Evolutionary conservation across 2,888 invertebrate genomes (phyloP), one percentile per base, ranked within the genome.

Genomic region (Notodonta dromedarius): DNA sequence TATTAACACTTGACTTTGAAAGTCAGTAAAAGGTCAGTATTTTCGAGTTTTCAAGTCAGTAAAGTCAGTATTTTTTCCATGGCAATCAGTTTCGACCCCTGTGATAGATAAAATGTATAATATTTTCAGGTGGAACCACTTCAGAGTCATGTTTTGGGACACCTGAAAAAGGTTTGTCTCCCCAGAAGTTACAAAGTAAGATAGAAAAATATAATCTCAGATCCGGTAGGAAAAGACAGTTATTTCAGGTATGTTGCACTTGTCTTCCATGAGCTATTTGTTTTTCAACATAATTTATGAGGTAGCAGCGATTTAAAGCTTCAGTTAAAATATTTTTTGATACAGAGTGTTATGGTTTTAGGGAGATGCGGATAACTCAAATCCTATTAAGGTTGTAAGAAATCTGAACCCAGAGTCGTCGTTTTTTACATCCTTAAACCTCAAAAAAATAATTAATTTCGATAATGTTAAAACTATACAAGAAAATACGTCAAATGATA

Each of bases 401-500:
- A 70, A 62, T 12, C 16, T 67, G 12, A 51, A 69, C 52, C 39
- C 57, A 24, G 40, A 64, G 44, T 48, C 54, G 5, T 40, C 65
- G 3, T 62, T 63, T 9, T 57, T 66, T 53, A 50, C 61, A 55
- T 65, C 9, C 53, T 57, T 65, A 32, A 61, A 46, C 5, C 42
- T 65, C 16, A 46, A 59, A 58, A 62, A 32, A 51, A 39, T 5
- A 2, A 46, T 16, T 46, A 5, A 44, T 56, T 13, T 0, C 14
- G 7, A 8, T 5, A 51, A 59, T 32, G 48, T 24, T 39, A 51
- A 16, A 44, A 11, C n/a, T 32, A 16, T 24, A 57, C 9, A 58
- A 44, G 35, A 40, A 12, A 54, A 32, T 7, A 32, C 6, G 16
- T 4, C 8, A 24, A 24, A 24, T 9, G 4, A 24, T 13, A 53